A percentile compares a stretch with the other conserved stretches of the same genome.
These are phyloP conservation scores for Cheilosia pagana DNA, from an alignment of 2,888 invertebrate genomes.

Conservation along the genomic window DNA sequence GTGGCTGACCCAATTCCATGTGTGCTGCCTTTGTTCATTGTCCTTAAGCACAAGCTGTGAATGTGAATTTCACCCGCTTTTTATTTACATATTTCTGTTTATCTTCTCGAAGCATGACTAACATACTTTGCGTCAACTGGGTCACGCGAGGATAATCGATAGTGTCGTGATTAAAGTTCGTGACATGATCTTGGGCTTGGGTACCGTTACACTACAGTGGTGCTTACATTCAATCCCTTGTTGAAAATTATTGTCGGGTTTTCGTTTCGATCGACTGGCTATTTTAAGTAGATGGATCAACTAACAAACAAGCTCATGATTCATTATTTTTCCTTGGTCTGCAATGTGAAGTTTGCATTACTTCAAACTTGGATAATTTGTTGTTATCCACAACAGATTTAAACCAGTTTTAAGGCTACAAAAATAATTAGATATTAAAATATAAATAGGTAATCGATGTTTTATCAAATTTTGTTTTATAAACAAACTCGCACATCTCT, in stretches of 20 bases:
- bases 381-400: no score
- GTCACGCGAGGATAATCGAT: constrained; percentile 26
- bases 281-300: no score
- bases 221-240: not conserved
- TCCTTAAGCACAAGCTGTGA: not conserved
- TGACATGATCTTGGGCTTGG: not conserved
- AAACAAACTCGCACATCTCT: no score
- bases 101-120: constrained; percentile 19
- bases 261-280: not conserved
- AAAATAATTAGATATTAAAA: no score
- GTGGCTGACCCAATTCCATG: not conserved
- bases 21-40: not conserved
- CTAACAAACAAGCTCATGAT: no score
- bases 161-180: not conserved
- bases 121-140: constrained; percentile 19
- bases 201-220: not conserved
- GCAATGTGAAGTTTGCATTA: no score
- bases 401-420: no score
- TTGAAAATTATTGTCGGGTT: not conserved
- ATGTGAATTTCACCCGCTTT: no score
- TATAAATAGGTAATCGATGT: no score
- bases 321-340: no score
- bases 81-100: not conserved
- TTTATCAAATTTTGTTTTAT: no score
- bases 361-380: no score